Percentiles rank a stretch among this genome's conserved stretches.
Evolutionary conservation across 2,113 vertebrate genomes (phyloP).

Genomic region (Bos indicus): DNA sequence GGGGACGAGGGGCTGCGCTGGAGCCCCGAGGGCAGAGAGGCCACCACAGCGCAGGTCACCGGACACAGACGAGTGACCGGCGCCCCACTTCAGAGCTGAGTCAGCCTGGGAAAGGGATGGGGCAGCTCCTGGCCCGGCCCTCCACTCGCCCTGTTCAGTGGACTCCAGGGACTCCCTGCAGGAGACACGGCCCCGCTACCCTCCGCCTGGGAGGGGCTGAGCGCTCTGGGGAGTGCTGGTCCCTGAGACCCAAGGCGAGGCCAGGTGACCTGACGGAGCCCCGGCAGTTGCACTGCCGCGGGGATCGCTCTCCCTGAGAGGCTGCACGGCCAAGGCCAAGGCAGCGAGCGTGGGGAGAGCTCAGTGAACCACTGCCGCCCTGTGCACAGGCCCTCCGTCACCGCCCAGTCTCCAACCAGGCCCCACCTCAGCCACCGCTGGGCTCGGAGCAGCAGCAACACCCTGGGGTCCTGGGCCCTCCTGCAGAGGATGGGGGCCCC

Average conservation of each 20-base stretch:
- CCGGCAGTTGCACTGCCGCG: accelerated
- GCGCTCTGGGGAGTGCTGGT: accelerated
- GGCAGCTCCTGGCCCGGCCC: not conserved
- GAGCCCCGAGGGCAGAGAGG: not conserved
- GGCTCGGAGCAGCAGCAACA: accelerated
- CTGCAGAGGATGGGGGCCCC: not conserved
- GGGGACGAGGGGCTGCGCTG: too few species aligned
- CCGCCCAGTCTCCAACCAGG: not conserved
- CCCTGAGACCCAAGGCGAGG: not conserved
- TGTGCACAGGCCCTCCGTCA: accelerated
- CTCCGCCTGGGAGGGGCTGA: not conserved
- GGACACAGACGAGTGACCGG: too few species aligned
- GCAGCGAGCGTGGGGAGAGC: not conserved
- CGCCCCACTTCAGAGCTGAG: not conserved
- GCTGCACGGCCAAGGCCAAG: accelerated
- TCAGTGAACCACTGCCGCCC: not conserved
- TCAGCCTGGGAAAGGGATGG: not conserved
- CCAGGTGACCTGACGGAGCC: not conserved
- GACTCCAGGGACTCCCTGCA: not conserved
- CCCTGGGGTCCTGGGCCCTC: not conserved
- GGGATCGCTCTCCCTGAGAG: not conserved
- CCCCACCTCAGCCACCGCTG: not conserved
- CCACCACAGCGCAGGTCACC: not conserved
- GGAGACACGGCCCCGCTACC: not conserved
- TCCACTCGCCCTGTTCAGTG: accelerated